Evolutionary conservation across 2,797 vertebrate genomes (phyloP).

Genomic region (Hirundo rustica): DNA sequence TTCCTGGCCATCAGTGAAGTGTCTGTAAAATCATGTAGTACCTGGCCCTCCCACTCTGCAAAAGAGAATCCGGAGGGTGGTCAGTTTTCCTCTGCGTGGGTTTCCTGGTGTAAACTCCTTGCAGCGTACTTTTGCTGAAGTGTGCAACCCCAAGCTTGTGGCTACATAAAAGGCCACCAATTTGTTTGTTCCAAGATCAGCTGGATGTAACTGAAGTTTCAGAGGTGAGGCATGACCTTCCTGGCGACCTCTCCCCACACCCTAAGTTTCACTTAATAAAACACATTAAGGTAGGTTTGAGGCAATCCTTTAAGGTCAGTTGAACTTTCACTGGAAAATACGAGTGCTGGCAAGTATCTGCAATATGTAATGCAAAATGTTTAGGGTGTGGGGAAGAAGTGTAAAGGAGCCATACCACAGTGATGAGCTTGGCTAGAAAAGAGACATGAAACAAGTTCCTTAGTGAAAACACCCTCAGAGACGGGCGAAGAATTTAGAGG

Average conservation of each 20-base stretch:
- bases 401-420: slow-evolving; percentile 63
- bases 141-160: neutral
- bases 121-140: neutral
- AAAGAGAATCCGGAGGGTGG: neutral
- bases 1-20: neutral
- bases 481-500: slow-evolving; percentile 36
- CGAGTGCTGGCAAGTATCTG: slow-evolving; percentile 63
- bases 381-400: slow-evolving; percentile 63
- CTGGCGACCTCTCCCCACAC: neutral
- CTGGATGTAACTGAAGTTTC: slow-evolving; percentile 36
- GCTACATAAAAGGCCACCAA: slow-evolving; percentile 25
- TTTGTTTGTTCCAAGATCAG: slow-evolving; percentile 28
- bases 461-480: slow-evolving; percentile 54
- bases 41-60: neutral
- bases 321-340: slow-evolving; percentile 65
- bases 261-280: slow-evolving; percentile 55
- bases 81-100: neutral
- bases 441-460: slow-evolving; percentile 56
- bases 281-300: slow-evolving; percentile 43
- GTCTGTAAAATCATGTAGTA: neutral
- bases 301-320: slow-evolving; percentile 64
- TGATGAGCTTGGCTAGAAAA: slow-evolving; percentile 65
- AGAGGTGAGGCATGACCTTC: slow-evolving; percentile 43
- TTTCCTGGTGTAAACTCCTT: neutral
- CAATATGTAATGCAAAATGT: slow-evolving; percentile 63